phyloP scores from a whole-genome alignment of 1,140 invertebrate genomes.

The Panonychus citri region DNA sequence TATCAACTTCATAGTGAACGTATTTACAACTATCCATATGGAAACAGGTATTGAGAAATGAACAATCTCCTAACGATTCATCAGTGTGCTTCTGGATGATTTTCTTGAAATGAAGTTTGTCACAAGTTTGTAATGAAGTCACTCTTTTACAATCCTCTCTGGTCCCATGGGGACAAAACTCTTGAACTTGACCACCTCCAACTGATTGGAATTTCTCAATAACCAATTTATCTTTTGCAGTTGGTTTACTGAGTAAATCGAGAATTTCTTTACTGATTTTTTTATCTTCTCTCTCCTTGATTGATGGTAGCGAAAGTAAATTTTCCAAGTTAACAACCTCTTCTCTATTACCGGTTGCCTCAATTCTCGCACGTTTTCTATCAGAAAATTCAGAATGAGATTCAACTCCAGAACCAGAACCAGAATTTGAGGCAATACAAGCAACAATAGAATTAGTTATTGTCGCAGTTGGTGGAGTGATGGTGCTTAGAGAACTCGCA shows the following conservation, averaged over 20 bases:
- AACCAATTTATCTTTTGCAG: constrained; percentile 76
- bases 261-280: constrained; percentile 86
- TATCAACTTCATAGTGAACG: constrained; percentile 77
- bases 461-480: not conserved
- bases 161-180: constrained; percentile 88
- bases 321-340: constrained; percentile 32
- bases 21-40: constrained; percentile 98
- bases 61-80: constrained; percentile 83
- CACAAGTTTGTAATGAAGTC: constrained; percentile 37
- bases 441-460: not conserved
- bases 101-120: constrained; percentile 85
- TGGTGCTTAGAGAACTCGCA: not conserved
- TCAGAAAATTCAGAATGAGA: not conserved
- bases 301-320: constrained; percentile 71
- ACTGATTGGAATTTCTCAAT: constrained; percentile 84
- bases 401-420: not conserved
- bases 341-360: not conserved
- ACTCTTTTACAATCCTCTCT: constrained; percentile 47
- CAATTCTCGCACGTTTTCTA: no score
- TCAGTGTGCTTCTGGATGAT: constrained; percentile 92
- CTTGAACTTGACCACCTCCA: constrained; percentile 54
- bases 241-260: constrained; percentile 75
- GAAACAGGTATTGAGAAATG: constrained; percentile 92
- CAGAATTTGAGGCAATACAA: not conserved
- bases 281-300: constrained; percentile 80